Conservation (phyloP, 2,113 vertebrate species). For the Lycocorax pyrrhopterus region DNA sequence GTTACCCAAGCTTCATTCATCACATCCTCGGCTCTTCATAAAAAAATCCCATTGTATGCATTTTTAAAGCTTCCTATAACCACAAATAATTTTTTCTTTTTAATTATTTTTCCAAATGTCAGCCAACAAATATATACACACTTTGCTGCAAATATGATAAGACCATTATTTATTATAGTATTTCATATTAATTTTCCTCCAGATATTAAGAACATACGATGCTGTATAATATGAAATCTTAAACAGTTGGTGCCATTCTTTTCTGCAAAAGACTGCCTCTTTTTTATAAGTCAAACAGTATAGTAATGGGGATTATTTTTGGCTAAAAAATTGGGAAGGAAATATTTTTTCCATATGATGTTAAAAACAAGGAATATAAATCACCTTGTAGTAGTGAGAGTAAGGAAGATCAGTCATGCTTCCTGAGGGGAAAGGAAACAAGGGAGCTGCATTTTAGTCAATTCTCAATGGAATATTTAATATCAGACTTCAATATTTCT, state of each 20-base stretch:
- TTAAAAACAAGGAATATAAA: neutral
- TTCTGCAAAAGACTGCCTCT: neutral
- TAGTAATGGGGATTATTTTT: slow-evolving; percentile 9
- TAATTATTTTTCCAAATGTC: neutral
- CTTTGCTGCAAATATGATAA: neutral
- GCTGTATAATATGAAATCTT: neutral
- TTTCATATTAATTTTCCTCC: neutral
- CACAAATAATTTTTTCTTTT: neutral
- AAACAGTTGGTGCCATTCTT: neutral
- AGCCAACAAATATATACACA: neutral
- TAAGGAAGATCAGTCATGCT: neutral
- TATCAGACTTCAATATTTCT: neutral
- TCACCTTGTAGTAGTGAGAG: neutral
- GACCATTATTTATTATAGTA: neutral
- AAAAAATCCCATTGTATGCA: neutral
- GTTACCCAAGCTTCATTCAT: neutral
- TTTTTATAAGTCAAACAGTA: neutral
- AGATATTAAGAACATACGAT: neutral
- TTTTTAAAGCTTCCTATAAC: neutral
- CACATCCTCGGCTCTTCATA: neutral
- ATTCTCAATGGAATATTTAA: neutral
- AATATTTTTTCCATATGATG: neutral
- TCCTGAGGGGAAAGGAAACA: neutral
- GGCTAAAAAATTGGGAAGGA: neutral
- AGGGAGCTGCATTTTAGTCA: neutral